Evolutionary conservation across 2,113 vertebrate genomes (phyloP), one percentile per base, ranked within the genome.

Genomic region (Marcusenius ussheri): DNA sequence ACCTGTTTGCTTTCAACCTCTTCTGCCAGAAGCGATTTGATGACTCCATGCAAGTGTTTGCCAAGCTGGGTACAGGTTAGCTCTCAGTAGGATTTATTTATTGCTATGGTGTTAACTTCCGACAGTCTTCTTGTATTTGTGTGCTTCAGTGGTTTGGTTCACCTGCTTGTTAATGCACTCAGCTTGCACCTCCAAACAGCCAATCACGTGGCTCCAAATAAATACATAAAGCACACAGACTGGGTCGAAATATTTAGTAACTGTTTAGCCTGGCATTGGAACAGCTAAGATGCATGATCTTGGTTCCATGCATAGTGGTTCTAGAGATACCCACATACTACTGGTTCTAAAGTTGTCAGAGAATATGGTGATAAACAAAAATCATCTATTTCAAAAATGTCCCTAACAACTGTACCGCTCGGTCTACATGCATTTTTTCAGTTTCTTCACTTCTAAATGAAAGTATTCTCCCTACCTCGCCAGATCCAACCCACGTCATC

Each of bases 11-110:
- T 92, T 99, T 99, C 94, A 99, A 99, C 92, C 97, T 99, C 89
- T 99, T 99, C 92, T 99, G 98, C 94, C 98, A 99, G 95, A 99
- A 99, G 92, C 97, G 97, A 91, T 99, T 99, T 90, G 98, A 99
- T 92, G 98, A 99, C 90, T 99, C 98, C 35, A 99, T 99, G 98
- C 97, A 99, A 93, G 98, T 98, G 89, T 99, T 99, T 93, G 97
- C 98, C 89, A 99, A 99, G 91, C 97, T 99, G 31, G 98, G 98
- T 91, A 99, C 98, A 97, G 98, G 98, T 99, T 94, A 93, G 90
- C n/a, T 3, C 5, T 19, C 19, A 3, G 11, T 31, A 70, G 62
- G n/a, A 70, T 31, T 66, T 31, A 31, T 11, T 6, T 24, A 4
- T 53, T 53, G 24, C 49, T 3, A 6, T 53, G 24, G 1, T 58